Evolutionary conservation across 2,113 vertebrate genomes (phyloP).

Genomic region (Coregonus clupeaformis): DNA sequence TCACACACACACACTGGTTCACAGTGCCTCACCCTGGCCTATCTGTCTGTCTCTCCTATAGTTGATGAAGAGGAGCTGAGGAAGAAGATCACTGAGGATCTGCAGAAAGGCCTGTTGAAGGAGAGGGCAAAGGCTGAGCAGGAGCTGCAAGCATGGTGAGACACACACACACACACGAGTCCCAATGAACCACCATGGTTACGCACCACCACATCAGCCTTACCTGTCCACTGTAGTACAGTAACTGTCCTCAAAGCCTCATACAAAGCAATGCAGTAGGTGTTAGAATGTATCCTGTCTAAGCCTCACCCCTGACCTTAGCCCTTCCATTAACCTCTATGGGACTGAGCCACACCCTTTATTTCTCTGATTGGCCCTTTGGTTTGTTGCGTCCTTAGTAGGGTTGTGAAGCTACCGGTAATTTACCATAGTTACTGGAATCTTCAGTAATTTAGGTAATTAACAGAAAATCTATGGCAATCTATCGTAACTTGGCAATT

Average conservation of each 20-base stretch:
- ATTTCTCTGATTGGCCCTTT: neutral
- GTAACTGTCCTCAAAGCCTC: neutral
- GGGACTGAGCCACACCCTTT: neutral
- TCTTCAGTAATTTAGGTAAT: too few relatives aligned
- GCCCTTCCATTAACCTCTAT: slow-evolving; percentile 8
- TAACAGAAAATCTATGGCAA: too few relatives aligned
- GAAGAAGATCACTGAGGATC: slow-evolving; percentile 73
- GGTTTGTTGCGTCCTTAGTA: too few relatives aligned
- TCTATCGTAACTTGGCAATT: too few relatives aligned
- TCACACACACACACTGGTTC: neutral
- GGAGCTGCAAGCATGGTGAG: slow-evolving; percentile 72
- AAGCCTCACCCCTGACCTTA: neutral
- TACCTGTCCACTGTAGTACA: neutral
- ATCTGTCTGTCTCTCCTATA: slow-evolving; percentile 22
- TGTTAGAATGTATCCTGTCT: neutral
- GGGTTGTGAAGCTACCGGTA: too few relatives aligned
- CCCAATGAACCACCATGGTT: too few relatives aligned
- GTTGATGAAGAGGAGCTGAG: slow-evolving; percentile 71
- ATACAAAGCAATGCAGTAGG: neutral
- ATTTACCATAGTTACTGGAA: too few relatives aligned
- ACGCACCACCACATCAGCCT: too few relatives aligned
- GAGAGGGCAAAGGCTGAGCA: slow-evolving; percentile 65
- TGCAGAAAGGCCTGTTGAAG: slow-evolving; percentile 63
- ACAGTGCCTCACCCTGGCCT: slow-evolving; percentile 3
- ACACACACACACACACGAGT: slow-evolving; percentile 10